Percentiles rank a stretch among this genome's conserved stretches.
These are phyloP conservation scores for Eupithecia vulgata DNA, from an alignment of 2,888 invertebrate species.

Conservation along the genomic window DNA sequence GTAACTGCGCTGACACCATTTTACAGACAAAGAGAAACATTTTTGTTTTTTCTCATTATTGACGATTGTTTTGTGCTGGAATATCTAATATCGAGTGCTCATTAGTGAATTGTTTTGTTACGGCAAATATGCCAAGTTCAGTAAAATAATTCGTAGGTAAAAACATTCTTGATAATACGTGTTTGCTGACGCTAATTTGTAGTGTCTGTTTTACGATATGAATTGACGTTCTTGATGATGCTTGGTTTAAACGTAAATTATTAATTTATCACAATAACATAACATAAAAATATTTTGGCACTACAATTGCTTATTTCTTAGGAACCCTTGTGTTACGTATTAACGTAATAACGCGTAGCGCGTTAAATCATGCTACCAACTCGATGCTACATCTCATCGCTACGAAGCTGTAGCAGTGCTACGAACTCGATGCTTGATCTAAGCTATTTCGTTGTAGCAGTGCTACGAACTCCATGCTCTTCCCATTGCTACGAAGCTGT, in stretches of 20 bases:
- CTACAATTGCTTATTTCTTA: too few species aligned
- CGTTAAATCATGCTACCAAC: background rate
- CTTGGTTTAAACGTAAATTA: too few species aligned
- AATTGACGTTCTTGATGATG: background rate
- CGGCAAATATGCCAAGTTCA: background rate
- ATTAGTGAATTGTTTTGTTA: conserved; percentile 11
- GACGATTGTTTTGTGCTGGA: conserved; percentile 21
- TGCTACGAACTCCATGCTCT: background rate
- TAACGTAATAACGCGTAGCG: background rate
- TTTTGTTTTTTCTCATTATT: conserved; percentile 18
- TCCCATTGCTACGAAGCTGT: conserved; percentile 9
- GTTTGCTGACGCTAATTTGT: background rate
- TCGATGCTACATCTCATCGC: too few species aligned
- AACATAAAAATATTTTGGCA: too few species aligned
- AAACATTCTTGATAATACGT: background rate
- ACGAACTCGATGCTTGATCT: background rate
- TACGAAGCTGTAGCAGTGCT: conserved; percentile 5
- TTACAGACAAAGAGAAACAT: conserved; percentile 19
- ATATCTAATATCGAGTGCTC: conserved; percentile 27
- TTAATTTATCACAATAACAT: background rate
- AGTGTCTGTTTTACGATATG: background rate
- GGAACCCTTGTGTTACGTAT: background rate
- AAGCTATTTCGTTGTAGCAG: conserved; percentile 9
- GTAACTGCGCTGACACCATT: conserved; percentile 30
- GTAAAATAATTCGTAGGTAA: background rate